Conservation (phyloP, 92 coral and sea anemone species). For the Anthopleura xanthogrammica region DNA sequence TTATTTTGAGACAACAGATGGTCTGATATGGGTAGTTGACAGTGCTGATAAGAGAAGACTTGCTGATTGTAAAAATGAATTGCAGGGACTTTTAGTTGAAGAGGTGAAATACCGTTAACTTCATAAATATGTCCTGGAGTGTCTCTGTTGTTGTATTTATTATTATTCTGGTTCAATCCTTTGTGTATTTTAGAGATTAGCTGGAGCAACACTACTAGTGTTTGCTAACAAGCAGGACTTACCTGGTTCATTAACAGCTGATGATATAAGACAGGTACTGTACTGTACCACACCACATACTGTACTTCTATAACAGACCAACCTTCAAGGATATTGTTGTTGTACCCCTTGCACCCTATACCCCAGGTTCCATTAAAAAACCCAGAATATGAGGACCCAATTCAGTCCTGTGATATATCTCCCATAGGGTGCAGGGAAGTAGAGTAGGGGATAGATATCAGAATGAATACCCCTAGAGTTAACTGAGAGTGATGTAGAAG, state of each 20-base stretch:
- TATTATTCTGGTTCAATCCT: neutral
- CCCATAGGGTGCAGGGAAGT: no score
- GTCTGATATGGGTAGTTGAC: slow-evolving; percentile 98
- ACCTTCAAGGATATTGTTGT: no score
- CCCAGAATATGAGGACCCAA: neutral
- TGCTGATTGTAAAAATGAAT: slow-evolving; percentile 74
- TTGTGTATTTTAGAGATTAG: slow-evolving; percentile 58
- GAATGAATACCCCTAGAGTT: no score
- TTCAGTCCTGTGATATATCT: no score
- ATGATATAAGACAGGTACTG: slow-evolving; percentile 85
- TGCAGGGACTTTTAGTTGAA: slow-evolving; percentile 77
- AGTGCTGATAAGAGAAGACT: slow-evolving; percentile 91
- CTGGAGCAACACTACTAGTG: slow-evolving; percentile 96
- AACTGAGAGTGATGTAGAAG: no score
- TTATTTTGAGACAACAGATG: slow-evolving; percentile 99
- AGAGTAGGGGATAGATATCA: no score
- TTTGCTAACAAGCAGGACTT: slow-evolving; percentile 99
- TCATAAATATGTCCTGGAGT: neutral
- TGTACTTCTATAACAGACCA: no score
- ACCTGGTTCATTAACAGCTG: slow-evolving; percentile 92
- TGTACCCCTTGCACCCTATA: no score
- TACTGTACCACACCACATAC: neutral
- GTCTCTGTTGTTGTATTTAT: neutral
- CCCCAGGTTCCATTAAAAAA: neutral
- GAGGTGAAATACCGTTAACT: slow-evolving; percentile 53